Percentiles rank a stretch among this genome's conserved stretches.
Evolutionary conservation across 2,888 invertebrate species (phyloP).

Genomic region (Bellardia pandia): DNA sequence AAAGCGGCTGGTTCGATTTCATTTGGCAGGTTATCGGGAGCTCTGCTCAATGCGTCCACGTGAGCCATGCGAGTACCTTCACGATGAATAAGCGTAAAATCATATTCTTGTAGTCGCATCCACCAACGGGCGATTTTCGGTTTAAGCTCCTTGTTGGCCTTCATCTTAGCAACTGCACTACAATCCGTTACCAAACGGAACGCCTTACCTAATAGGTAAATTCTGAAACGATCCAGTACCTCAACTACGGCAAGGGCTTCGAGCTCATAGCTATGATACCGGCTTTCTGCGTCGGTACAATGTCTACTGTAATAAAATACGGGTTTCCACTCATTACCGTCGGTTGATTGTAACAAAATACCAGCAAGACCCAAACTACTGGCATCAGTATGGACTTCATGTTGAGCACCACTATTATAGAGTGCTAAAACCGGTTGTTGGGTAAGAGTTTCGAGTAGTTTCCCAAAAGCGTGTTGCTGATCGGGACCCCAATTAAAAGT

Average conservation of each 20-base stretch:
- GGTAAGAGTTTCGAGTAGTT: background rate
- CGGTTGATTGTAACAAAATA: background rate
- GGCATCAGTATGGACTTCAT: constrained; percentile 49
- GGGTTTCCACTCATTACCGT: constrained; percentile 7
- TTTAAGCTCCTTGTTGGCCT: constrained; percentile 39
- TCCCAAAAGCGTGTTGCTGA: background rate
- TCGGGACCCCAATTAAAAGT: background rate
- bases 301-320: constrained; percentile 59
- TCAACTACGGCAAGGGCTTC: constrained; percentile 67
- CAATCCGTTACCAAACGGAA: constrained; percentile 65
- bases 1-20: background rate
- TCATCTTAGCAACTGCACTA: constrained; percentile 52
- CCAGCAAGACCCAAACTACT: background rate
- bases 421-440: constrained; percentile 61
- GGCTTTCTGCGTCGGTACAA: constrained; percentile 55
- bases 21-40: too few relatives aligned
- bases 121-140: constrained; percentile 65
- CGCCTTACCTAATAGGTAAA: constrained; percentile 48
- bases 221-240: constrained; percentile 57
- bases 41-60: too few relatives aligned
- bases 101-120: too few relatives aligned
- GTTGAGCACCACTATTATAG: constrained; percentile 53
- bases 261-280: constrained; percentile 38
- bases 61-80: too few relatives aligned
- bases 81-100: too few relatives aligned